phyloP scores from a whole-genome alignment of 2,888 invertebrate genomes.

The Andrena minutula region DNA sequence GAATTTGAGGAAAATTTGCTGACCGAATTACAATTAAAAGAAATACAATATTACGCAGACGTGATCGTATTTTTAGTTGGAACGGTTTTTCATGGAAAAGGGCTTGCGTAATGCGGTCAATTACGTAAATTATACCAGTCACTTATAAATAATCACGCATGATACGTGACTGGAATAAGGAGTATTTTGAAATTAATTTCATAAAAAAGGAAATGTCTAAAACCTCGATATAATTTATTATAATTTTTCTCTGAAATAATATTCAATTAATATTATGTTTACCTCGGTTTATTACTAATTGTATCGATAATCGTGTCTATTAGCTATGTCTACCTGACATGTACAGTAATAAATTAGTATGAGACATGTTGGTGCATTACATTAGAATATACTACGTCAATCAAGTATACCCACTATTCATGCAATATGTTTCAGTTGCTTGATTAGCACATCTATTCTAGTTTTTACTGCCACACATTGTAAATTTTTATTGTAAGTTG shows the following conservation, averaged over 20 bases:
- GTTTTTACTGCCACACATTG: too few relatives aligned
- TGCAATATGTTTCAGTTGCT: not conserved
- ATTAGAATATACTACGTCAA: not conserved
- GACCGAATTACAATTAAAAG: not conserved
- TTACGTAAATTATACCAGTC: slow-evolving; percentile 54
- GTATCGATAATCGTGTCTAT: too few relatives aligned
- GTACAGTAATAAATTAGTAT: too few relatives aligned
- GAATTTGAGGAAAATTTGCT: slow-evolving; percentile 3
- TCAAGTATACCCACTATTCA: not conserved
- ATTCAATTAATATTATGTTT: too few relatives aligned
- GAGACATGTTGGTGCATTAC: not conserved
- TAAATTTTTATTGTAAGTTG: too few relatives aligned
- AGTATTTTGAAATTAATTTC: not conserved
- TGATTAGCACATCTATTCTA: slow-evolving; percentile 7
- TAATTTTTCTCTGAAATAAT: not conserved
- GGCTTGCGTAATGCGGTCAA: slow-evolving; percentile 49
- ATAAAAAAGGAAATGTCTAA: not conserved
- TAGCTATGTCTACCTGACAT: too few relatives aligned
- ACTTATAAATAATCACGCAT: slow-evolving; percentile 46
- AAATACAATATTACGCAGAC: slow-evolving; percentile 28
- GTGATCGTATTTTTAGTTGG: slow-evolving; percentile 49
- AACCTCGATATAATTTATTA: not conserved
- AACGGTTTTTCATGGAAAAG: slow-evolving; percentile 56
- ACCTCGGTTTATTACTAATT: too few relatives aligned
- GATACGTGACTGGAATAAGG: slow-evolving; percentile 17